Conservation (phyloP, 2,888 invertebrate species). For the Apodemia mormo region DNA sequence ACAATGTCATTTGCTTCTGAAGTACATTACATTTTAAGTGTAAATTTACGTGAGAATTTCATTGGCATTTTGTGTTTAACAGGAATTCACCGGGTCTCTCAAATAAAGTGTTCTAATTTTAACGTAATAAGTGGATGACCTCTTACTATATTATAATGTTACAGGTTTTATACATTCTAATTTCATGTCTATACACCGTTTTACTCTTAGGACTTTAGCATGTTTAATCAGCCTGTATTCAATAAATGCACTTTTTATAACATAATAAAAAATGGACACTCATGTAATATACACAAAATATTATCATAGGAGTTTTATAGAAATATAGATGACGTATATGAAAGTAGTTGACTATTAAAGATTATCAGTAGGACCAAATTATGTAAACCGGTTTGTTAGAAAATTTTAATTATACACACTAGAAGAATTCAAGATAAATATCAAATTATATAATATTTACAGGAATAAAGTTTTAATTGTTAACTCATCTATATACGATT, state of each 20-base stretch:
- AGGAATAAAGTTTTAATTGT: too few relatives aligned
- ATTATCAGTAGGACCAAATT: constrained; percentile 9
- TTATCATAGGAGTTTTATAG: constrained; percentile 3
- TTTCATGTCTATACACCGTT: background rate
- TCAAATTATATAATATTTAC: too few relatives aligned
- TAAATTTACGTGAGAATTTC: too few relatives aligned
- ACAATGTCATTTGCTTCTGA: too few relatives aligned
- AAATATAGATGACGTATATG: constrained; percentile 8
- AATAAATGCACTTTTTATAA: constrained; percentile 2
- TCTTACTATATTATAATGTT: background rate
- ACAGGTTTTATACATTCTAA: background rate
- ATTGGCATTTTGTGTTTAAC: too few relatives aligned
- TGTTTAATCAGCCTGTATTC: background rate
- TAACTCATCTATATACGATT: too few relatives aligned
- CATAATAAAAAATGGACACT: background rate
- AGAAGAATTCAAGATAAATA: too few relatives aligned
- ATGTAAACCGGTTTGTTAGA: background rate
- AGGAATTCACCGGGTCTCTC: too few relatives aligned
- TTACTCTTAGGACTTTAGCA: background rate
- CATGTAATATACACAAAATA: background rate
- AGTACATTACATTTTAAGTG: too few relatives aligned
- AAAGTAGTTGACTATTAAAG: background rate
- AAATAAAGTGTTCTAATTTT: too few relatives aligned
- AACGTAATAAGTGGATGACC: background rate
- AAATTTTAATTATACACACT: background rate